A percentile compares a stretch with the other conserved stretches of the same genome.
Conservation (phyloP, 2,888 invertebrate genomes). For the Clostera curtula region DNA sequence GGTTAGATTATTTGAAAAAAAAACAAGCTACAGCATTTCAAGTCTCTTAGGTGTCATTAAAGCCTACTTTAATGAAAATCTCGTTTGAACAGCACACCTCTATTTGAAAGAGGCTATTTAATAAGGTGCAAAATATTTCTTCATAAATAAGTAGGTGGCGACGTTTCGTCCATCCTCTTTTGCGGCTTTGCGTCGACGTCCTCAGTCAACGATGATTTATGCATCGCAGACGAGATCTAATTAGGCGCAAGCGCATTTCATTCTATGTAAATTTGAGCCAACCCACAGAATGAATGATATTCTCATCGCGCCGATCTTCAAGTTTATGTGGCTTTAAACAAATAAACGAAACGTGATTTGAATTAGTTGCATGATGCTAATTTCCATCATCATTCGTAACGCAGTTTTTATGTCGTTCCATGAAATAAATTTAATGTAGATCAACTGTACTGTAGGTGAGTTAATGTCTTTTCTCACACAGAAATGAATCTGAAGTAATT, state of each 20-base stretch:
- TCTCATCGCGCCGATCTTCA: slow-evolving; percentile 28
- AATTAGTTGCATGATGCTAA: slow-evolving; percentile 20
- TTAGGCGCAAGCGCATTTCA: slow-evolving; percentile 53
- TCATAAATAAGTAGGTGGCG: slow-evolving; percentile 22
- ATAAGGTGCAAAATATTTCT: slow-evolving; percentile 21
- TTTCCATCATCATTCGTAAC: slow-evolving; percentile 7
- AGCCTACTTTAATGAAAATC: slow-evolving; percentile 11
- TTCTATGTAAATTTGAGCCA: slow-evolving; percentile 55
- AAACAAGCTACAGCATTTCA: too few relatives aligned
- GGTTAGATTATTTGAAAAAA: too few relatives aligned
- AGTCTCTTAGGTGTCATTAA: slow-evolving; percentile 17
- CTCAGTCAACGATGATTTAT: slow-evolving; percentile 53
- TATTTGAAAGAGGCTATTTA: slow-evolving; percentile 16
- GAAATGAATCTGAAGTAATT: slow-evolving; percentile 44
- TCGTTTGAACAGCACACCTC: slow-evolving; percentile 14
- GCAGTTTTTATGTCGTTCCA: background rate
- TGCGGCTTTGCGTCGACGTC: slow-evolving; percentile 25
- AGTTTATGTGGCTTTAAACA: slow-evolving; percentile 33
- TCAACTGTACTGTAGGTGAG: slow-evolving; percentile 20
- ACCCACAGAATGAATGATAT: slow-evolving; percentile 29
- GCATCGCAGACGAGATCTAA: slow-evolving; percentile 46
- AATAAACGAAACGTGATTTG: slow-evolving; percentile 26
- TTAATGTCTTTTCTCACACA: slow-evolving; percentile 35
- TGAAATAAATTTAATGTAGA: slow-evolving; percentile 16
- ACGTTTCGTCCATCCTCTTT: slow-evolving; percentile 21